Percentiles rank a stretch among this genome's conserved stretches.
These are phyloP conservation scores for Tetramorium alpestre DNA, from an alignment of 1,140 invertebrate species.

Conservation along the genomic window DNA sequence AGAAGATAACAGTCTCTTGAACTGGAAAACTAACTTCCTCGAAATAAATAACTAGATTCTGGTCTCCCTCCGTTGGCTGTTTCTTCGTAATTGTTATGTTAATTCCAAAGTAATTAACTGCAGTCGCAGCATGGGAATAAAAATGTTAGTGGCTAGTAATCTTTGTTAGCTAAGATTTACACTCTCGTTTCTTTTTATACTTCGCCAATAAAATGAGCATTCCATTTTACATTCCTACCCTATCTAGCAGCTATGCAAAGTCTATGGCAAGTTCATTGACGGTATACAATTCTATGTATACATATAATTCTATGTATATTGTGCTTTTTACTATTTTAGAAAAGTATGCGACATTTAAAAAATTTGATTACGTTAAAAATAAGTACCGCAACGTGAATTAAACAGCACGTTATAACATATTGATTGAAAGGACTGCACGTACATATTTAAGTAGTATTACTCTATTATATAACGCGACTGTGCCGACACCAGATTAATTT, in stretches of 20 bases:
- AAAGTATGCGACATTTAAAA: neutral
- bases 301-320: neutral
- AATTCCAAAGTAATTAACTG: conserved; percentile 28
- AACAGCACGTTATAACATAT: neutral
- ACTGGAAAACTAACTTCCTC: conserved; percentile 24
- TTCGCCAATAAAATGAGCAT: neutral
- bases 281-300: too few species aligned
- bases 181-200: neutral
- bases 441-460: neutral
- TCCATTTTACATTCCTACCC: neutral
- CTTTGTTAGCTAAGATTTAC: conserved; percentile 21
- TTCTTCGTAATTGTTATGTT: conserved; percentile 22
- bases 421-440: neutral
- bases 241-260: neutral
- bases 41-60: conserved; percentile 45
- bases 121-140: neutral
- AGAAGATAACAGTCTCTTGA: conserved; percentile 22
- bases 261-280: conserved; percentile 14
- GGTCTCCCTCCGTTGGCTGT: neutral
- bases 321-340: conserved; percentile 1
- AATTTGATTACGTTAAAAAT: neutral
- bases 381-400: conserved; percentile 10
- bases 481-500: neutral
- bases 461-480: neutral
- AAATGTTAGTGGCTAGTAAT: neutral